Evolutionary conservation across 2,113 vertebrate genomes (phyloP).

Genomic region (Platysternon megacephalum): DNA sequence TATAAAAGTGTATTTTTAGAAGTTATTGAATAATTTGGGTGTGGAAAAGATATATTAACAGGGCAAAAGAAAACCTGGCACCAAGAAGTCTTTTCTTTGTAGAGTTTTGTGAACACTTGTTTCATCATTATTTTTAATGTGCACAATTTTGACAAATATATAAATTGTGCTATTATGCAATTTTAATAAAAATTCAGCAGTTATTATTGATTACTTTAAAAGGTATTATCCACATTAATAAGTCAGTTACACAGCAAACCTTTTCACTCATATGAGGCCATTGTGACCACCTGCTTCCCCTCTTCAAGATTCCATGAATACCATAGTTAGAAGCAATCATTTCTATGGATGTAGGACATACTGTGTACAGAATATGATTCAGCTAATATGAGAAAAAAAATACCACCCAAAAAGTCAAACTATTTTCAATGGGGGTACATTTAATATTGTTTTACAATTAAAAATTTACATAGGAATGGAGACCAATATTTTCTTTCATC

Average conservation of each 20-base stretch:
- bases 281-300: slow-evolving; percentile 74
- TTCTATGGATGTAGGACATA: slow-evolving; percentile 77
- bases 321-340: slow-evolving; percentile 78
- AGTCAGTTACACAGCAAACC: slow-evolving; percentile 78
- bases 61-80: slow-evolving; percentile 82
- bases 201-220: slow-evolving; percentile 75
- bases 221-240: slow-evolving; percentile 79
- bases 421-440: slow-evolving; percentile 77
- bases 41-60: not conserved
- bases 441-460: slow-evolving; percentile 64
- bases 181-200: slow-evolving; percentile 73
- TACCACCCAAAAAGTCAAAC: slow-evolving; percentile 79
- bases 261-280: slow-evolving; percentile 78
- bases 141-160: slow-evolving; percentile 50
- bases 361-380: slow-evolving; percentile 78
- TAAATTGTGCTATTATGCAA: slow-evolving; percentile 63
- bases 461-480: slow-evolving; percentile 73
- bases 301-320: slow-evolving; percentile 78
- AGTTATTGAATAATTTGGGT: not conserved
- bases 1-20: not conserved
- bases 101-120: slow-evolving; percentile 19
- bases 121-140: slow-evolving; percentile 34
- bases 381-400: slow-evolving; percentile 79
- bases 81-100: slow-evolving; percentile 74
- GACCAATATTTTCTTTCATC: slow-evolving; percentile 72